Evolutionary conservation across 2,797 vertebrate genomes (phyloP), one percentile per base, ranked within the genome.

Genomic region (Lophotriccus pileatus): DNA sequence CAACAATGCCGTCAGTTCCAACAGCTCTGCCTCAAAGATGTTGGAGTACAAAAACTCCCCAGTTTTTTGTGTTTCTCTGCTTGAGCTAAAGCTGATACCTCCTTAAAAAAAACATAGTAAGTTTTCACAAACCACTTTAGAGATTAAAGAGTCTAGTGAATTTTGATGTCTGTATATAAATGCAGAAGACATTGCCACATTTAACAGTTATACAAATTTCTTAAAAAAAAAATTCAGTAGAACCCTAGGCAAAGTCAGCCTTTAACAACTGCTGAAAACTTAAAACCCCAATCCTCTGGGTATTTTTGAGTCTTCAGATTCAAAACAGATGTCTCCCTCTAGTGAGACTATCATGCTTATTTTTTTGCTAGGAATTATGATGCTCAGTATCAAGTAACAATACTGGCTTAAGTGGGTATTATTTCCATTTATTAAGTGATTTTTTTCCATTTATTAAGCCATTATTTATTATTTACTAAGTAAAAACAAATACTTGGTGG

Each of bases 211-310:
- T 3, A 76, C 2, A 14, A 7, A 37, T 30, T 68, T 69, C 36
- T 55, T 41, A 77, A 69, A 81, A 68, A 36, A 27, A 27, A 63
- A 55, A 18, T 63, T 63, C 49, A 84, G 18, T 43, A 60, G 81
- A 90, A 84, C 5, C 6, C 7, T 14, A 24, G 7, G 28, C 14
- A 72, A 82, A 64, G 50, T 56, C 52, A 82, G 44, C 24, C 52
- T 68, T 81, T 72, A 88, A 28, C 19, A 70, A 46, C 28, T 56
- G 21, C 27, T 49, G 30, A 87, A 80, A 68, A 67, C 49, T 50
- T 70, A 64, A 67, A 64, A 10, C 14, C 20, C 3, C 0, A 12
- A 3, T 22, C n/a, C 34, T 66, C 18, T 2, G 3, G 7, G 7
- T 59, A 78, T 25, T 78, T 92, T 27, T 59, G 34, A 72, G 46